Evolutionary conservation across 2,888 invertebrate species (phyloP).

Genomic region (Philaethria dido): DNA sequence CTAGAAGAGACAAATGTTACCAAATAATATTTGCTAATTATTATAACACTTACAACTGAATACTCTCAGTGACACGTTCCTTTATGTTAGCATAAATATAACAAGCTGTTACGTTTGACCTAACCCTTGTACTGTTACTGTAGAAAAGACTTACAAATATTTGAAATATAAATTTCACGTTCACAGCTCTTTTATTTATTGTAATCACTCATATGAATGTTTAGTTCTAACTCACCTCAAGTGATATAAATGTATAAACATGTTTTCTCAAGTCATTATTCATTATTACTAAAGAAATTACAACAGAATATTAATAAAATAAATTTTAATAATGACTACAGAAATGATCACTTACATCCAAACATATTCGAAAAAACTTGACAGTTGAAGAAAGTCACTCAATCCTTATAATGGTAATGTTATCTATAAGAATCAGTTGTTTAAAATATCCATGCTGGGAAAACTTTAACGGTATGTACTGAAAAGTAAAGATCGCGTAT

Average conservation of each 20-base stretch:
- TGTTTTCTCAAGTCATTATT: neutral
- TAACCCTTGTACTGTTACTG: slow-evolving; percentile 27
- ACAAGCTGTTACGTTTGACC: slow-evolving; percentile 21
- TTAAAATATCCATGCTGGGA: neutral
- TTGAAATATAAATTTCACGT: slow-evolving; percentile 30
- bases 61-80: slow-evolving; percentile 4
- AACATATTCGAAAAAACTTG: neutral
- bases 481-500: slow-evolving; percentile 25
- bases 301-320: neutral
- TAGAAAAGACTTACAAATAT: slow-evolving; percentile 33
- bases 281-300: neutral
- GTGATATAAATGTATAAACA: neutral
- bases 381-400: slow-evolving; percentile 21
- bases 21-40: slow-evolving; percentile 22
- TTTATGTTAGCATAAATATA: slow-evolving; percentile 8
- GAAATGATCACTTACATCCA: neutral
- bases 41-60: slow-evolving; percentile 6
- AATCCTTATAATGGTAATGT: neutral
- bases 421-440: neutral
- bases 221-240: neutral
- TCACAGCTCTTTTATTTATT: slow-evolving; percentile 13
- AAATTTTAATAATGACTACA: neutral
- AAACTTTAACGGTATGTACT: slow-evolving; percentile 28
- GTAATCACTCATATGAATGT: neutral
- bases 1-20: slow-evolving; percentile 18